These are phyloP conservation scores for Bombycilla garrulus DNA, from an alignment of 2,113 vertebrate species.

Conservation along the genomic window DNA sequence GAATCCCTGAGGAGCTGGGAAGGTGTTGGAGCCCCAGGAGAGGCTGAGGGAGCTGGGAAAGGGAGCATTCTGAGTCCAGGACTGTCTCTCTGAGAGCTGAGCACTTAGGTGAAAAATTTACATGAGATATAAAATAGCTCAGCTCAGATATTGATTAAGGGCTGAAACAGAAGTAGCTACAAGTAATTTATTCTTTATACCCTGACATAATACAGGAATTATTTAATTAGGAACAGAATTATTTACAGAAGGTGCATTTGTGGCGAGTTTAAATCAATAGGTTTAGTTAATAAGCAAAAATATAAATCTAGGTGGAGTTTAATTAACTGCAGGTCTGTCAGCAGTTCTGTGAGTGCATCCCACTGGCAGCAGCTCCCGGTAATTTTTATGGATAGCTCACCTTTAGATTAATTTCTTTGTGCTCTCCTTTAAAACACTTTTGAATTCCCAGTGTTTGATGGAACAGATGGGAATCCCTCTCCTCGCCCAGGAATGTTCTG, in stretches of 20 bases:
- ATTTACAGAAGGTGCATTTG: not conserved
- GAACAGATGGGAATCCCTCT: not conserved
- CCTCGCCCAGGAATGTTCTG: too few relatives aligned
- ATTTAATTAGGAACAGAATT: slow-evolving; percentile 13
- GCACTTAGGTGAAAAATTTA: not conserved
- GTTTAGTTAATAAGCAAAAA: not conserved
- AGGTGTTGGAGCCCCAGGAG: too few relatives aligned
- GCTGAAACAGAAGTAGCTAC: not conserved
- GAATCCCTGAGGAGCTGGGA: too few relatives aligned
- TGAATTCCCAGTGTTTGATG: not conserved
- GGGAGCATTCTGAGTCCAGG: not conserved
- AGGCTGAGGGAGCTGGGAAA: not conserved
- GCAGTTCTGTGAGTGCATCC: not conserved
- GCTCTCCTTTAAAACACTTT: not conserved
- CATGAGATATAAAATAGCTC: not conserved
- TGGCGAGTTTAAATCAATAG: not conserved
- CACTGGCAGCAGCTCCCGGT: not conserved
- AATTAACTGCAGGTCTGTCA: not conserved
- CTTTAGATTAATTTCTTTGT: not conserved
- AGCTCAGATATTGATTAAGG: not conserved
- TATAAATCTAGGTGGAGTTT: not conserved
- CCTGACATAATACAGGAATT: not conserved
- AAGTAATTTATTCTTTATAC: not conserved
- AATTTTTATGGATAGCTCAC: not conserved
- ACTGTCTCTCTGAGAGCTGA: not conserved